Evolutionary conservation across 2,797 vertebrate genomes (phyloP).

Genomic region (Centropyge bicolor): DNA sequence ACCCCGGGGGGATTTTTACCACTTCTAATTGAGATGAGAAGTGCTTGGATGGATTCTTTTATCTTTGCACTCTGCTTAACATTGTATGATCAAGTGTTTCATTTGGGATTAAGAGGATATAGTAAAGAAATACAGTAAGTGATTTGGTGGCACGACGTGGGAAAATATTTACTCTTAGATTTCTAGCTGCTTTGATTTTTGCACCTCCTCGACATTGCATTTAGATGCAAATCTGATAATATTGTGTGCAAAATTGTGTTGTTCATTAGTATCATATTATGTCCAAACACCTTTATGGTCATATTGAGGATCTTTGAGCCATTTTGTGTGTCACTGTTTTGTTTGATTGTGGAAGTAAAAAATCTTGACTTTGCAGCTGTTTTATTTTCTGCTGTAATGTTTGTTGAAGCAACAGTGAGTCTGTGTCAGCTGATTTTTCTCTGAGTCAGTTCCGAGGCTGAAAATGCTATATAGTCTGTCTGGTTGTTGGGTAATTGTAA

Average conservation of each 20-base stretch:
- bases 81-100: constrained; percentile 36
- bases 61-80: constrained; percentile 60
- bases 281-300: not conserved
- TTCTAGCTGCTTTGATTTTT: not conserved
- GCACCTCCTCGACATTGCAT: not conserved
- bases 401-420: constrained; percentile 9
- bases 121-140: not conserved
- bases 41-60: constrained; percentile 48
- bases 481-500: constrained; percentile 71
- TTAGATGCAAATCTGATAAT: not conserved
- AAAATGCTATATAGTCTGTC: constrained; percentile 40
- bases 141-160: not conserved
- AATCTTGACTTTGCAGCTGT: constrained; percentile 16
- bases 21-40: constrained; percentile 64
- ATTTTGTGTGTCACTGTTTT: not conserved
- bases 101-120: constrained; percentile 25
- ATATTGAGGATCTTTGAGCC: not conserved
- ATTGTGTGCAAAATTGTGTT: not conserved
- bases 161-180: constrained; percentile 1
- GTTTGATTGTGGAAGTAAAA: constrained; percentile 17
- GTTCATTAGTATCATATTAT: not conserved
- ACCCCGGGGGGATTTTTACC: constrained; percentile 64
- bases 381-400: constrained; percentile 15
- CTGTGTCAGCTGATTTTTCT: constrained; percentile 37
- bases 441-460: constrained; percentile 22